Conservation (phyloP, 2,113 vertebrate species). For the Chaenocephalus aceratus region DNA sequence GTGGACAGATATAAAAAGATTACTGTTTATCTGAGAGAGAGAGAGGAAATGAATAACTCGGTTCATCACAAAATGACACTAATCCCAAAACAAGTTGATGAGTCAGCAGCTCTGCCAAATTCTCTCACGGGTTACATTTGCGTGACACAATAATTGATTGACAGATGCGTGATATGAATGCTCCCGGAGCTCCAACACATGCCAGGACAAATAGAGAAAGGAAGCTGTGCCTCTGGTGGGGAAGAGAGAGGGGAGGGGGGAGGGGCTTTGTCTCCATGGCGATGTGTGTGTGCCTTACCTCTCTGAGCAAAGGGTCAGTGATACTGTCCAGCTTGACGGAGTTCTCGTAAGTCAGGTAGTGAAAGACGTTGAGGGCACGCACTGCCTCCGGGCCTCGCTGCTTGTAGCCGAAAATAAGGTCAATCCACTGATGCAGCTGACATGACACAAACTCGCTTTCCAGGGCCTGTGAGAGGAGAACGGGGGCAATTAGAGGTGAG, state of each 20-base stretch:
- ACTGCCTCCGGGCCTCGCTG: constrained; percentile 97
- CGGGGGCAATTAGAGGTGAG: constrained; percentile 77
- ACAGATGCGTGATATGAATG: constrained; percentile 59
- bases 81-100: constrained; percentile 40
- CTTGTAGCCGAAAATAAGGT: constrained; percentile 99
- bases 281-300: constrained; percentile 86
- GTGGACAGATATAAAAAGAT: constrained; percentile 32
- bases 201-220: constrained; percentile 60
- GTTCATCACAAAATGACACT: constrained; percentile 28
- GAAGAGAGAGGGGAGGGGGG: background rate
- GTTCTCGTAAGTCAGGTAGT: constrained; percentile 97
- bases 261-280: constrained; percentile 41
- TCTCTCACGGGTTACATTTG: constrained; percentile 58
- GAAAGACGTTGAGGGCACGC: constrained; percentile 97
- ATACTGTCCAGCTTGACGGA: constrained; percentile 93
- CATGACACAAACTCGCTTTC: constrained; percentile 99
- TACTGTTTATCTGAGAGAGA: constrained; percentile 21
- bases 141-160: constrained; percentile 69
- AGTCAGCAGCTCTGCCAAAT: constrained; percentile 61
- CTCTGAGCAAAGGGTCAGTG: constrained; percentile 90
- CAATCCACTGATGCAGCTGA: constrained; percentile 99
- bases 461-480: constrained; percentile 89
- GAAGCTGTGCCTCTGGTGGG: constrained; percentile 46
- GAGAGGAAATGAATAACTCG: constrained; percentile 27
- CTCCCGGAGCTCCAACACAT: constrained; percentile 50